These are phyloP conservation scores for Thaumatotibia leucotreta DNA, from an alignment of 1,140 invertebrate species.

Conservation along the genomic window DNA sequence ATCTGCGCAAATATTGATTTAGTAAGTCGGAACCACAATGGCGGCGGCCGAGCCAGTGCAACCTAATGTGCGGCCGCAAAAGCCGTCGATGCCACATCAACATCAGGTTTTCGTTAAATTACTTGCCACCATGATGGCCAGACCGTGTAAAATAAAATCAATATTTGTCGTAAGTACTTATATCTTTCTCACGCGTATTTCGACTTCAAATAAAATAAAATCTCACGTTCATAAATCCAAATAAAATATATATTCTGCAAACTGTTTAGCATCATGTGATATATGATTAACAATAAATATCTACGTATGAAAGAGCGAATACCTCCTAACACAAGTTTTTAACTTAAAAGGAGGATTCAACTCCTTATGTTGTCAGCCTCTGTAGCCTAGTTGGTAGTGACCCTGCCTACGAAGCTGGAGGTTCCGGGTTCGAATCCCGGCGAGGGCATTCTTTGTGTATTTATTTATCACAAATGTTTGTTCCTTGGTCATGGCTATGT, in stretches of 20 bases:
- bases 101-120: constrained; percentile 36
- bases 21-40: constrained; percentile 67
- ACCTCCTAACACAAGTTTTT: too few species aligned
- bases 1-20: constrained; percentile 76
- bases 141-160: constrained; percentile 27
- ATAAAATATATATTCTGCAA: background rate
- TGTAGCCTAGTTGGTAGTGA: too few species aligned
- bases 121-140: constrained; percentile 23
- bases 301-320: too few species aligned
- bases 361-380: too few species aligned
- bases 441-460: too few species aligned
- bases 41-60: constrained; percentile 45
- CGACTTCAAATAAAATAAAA: background rate
- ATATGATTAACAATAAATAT: too few species aligned
- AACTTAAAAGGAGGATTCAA: too few species aligned
- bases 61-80: constrained; percentile 17
- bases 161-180: constrained; percentile 24
- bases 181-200: constrained; percentile 24
- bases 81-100: constrained; percentile 33
- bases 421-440: too few species aligned
- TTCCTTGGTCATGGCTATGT: too few species aligned
- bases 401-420: too few species aligned
- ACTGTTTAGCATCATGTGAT: too few species aligned
- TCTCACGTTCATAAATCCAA: background rate
- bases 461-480: too few species aligned